Evolutionary conservation across 2,113 vertebrate genomes (phyloP).

Genomic region (Cephalopterus ornatus): DNA sequence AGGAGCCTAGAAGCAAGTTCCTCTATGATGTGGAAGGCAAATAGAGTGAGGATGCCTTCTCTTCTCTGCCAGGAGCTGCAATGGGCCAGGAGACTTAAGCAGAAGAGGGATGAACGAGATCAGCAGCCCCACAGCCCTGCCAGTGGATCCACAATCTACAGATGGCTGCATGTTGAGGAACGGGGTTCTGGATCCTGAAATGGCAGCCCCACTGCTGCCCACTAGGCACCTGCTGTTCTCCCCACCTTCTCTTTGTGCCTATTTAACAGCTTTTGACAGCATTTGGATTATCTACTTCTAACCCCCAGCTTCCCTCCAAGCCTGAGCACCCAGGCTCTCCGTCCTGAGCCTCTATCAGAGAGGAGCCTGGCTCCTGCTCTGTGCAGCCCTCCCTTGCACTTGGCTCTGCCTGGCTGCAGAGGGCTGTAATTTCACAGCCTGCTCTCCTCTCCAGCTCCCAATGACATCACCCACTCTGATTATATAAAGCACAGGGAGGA

Average conservation of each 20-base stretch:
- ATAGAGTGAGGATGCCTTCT: neutral
- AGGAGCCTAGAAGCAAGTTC: neutral
- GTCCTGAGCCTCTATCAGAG: neutral
- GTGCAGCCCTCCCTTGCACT: neutral
- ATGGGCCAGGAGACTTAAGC: neutral
- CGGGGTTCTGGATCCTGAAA: neutral
- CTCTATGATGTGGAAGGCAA: neutral
- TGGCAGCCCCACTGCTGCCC: neutral
- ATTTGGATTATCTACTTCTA: neutral
- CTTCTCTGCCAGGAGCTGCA: neutral
- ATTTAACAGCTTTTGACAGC: neutral
- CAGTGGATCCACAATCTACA: neutral
- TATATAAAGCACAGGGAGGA: constrained; percentile 63
- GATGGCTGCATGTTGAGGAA: neutral
- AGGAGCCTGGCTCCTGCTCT: neutral
- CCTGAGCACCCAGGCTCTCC: neutral
- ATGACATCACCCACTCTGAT: constrained; percentile 68
- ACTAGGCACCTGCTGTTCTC: neutral
- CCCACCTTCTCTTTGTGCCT: neutral
- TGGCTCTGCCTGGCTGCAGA: constrained; percentile 58
- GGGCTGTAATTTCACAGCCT: constrained; percentile 58
- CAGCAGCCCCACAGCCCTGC: neutral
- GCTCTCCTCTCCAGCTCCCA: constrained; percentile 51
- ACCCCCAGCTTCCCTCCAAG: neutral
- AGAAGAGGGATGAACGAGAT: neutral